Conservation (phyloP, 2,797 vertebrate genomes). For the Oreochromis mossambicus region DNA sequence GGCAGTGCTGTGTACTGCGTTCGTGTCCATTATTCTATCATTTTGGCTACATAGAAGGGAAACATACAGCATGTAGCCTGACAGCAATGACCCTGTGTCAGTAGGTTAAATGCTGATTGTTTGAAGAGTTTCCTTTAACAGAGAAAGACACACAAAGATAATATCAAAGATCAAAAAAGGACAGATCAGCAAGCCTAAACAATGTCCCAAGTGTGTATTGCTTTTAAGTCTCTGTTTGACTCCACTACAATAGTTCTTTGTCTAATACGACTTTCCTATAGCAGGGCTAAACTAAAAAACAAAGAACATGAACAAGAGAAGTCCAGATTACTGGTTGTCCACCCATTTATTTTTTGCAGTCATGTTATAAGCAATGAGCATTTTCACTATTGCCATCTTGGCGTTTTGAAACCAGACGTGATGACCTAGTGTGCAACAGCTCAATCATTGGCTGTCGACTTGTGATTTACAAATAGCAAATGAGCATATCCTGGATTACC, state of each 20-base stretch:
- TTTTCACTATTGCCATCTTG: background rate
- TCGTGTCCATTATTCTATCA: background rate
- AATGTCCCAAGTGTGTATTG: background rate
- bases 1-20: background rate
- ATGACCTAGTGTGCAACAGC: background rate
- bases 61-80: background rate
- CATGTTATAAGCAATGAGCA: background rate
- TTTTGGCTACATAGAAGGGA: background rate
- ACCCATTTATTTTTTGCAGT: background rate
- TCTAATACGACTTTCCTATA: background rate
- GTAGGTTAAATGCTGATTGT: background rate
- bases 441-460: background rate
- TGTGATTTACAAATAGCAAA: background rate
- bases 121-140: background rate
- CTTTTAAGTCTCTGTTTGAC: background rate
- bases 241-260: background rate
- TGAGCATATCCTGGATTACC: background rate
- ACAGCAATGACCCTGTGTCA: background rate
- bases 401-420: background rate
- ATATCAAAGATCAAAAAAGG: background rate
- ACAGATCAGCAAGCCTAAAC: background rate
- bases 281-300: background rate
- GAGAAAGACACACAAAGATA: background rate
- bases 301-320: background rate
- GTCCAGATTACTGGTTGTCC: background rate